Evolutionary conservation across 2,113 vertebrate species (phyloP).

Genomic region (Tetrao urogallus): DNA sequence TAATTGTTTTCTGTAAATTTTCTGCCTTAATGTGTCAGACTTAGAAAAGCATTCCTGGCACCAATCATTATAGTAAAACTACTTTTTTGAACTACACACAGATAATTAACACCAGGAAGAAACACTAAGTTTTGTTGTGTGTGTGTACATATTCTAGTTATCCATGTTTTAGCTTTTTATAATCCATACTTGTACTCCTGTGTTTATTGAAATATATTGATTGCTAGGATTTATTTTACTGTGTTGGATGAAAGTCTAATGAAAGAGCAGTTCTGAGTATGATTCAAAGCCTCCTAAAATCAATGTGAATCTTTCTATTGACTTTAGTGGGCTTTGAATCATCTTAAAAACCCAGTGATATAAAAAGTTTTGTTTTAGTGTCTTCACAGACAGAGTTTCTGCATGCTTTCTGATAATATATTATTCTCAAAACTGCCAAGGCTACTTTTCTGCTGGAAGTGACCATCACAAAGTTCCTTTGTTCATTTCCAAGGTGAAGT

Average conservation of each 20-base stretch:
- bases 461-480: background rate
- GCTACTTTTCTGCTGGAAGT: background rate
- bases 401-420: background rate
- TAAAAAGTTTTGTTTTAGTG: slow-evolving; percentile 18
- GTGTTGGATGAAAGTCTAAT: slow-evolving; percentile 26
- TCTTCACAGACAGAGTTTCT: background rate
- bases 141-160: slow-evolving; percentile 11
- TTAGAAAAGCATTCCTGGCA: background rate
- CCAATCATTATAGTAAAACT: slow-evolving; percentile 15
- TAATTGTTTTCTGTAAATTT: slow-evolving; percentile 26
- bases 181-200: background rate
- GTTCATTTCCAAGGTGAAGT: background rate
- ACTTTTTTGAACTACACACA: slow-evolving; percentile 22
- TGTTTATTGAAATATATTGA: slow-evolving; percentile 49
- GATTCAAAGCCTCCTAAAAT: slow-evolving; percentile 51
- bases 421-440: background rate
- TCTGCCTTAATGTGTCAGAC: slow-evolving; percentile 21
- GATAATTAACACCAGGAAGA: slow-evolving; percentile 49
- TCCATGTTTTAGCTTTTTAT: background rate
- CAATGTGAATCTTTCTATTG: slow-evolving; percentile 37
- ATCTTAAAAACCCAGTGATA: slow-evolving; percentile 2
- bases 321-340: slow-evolving; percentile 25
- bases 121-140: slow-evolving; percentile 34
- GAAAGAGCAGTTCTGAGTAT: slow-evolving; percentile 37
- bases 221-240: slow-evolving; percentile 52